Conservation (phyloP, 1,140 invertebrate genomes). For the Tachypleus tridentatus region DNA sequence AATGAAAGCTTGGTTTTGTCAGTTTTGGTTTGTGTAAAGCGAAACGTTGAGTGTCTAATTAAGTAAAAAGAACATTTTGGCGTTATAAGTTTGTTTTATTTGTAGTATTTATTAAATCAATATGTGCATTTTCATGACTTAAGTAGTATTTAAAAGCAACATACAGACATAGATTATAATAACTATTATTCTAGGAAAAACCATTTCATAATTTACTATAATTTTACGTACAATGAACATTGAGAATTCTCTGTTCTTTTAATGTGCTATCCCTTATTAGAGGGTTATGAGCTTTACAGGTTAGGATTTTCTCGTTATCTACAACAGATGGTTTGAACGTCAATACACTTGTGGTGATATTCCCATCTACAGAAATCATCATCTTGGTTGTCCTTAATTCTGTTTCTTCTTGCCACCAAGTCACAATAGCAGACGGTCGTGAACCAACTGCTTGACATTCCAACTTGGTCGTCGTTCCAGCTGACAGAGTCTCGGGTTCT, state of each 20-base stretch:
- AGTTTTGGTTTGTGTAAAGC: no score
- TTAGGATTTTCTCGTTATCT: constrained; percentile 47
- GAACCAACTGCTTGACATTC: constrained; percentile 71
- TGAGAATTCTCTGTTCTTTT: constrained; percentile 68
- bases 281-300: constrained; percentile 62
- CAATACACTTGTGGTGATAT: constrained; percentile 11
- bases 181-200: no score
- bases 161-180: no score
- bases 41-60: no score
- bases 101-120: no score
- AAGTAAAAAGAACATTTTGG: no score
- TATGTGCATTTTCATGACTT: no score
- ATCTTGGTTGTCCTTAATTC: constrained; percentile 34
- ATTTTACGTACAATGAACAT: constrained; percentile 66
- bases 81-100: no score
- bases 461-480: constrained; percentile 62
- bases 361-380: not conserved
- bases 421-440: constrained; percentile 64
- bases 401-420: constrained; percentile 65
- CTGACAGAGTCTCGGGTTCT: constrained; percentile 54
- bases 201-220: no score
- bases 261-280: constrained; percentile 56
- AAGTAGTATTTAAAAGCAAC: no score
- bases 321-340: constrained; percentile 4
- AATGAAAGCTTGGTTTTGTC: no score